phyloP scores from a whole-genome alignment of 2,113 vertebrate genomes.

The Anhinga anhinga region DNA sequence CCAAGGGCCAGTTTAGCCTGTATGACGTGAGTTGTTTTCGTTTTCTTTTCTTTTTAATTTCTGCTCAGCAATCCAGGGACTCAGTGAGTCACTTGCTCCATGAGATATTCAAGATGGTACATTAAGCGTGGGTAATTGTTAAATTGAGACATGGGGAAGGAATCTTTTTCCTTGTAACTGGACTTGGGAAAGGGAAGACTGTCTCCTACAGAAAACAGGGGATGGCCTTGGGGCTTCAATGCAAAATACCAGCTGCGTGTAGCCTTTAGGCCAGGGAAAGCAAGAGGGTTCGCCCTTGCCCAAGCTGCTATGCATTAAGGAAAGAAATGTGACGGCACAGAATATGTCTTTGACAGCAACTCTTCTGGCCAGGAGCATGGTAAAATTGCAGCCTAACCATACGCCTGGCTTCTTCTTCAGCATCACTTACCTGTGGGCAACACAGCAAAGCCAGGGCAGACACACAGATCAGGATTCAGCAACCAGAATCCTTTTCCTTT shows the following conservation, averaged over 20 bases:
- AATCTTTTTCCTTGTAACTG: neutral
- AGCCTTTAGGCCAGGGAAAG: neutral
- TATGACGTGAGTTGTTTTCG: neutral
- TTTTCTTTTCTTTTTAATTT: neutral
- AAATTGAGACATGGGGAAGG: neutral
- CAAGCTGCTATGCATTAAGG: neutral
- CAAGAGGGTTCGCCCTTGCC: neutral
- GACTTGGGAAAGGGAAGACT: neutral
- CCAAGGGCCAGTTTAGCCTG: neutral
- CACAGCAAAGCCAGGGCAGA: neutral
- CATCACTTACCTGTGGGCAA: neutral
- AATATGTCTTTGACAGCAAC: neutral
- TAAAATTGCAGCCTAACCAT: neutral
- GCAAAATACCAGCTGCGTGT: neutral
- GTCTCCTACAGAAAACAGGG: neutral
- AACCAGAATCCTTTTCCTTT: neutral
- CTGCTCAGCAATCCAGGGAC: neutral
- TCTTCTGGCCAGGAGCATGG: neutral
- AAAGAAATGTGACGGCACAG: neutral
- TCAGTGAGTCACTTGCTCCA: neutral
- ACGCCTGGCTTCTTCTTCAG: neutral
- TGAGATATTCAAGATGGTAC: neutral
- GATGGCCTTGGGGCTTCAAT: neutral
- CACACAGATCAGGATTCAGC: neutral
- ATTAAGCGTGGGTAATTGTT: neutral